Evolutionary conservation across 2,888 invertebrate genomes (phyloP).

Genomic region (Drosophila emarginata): DNA sequence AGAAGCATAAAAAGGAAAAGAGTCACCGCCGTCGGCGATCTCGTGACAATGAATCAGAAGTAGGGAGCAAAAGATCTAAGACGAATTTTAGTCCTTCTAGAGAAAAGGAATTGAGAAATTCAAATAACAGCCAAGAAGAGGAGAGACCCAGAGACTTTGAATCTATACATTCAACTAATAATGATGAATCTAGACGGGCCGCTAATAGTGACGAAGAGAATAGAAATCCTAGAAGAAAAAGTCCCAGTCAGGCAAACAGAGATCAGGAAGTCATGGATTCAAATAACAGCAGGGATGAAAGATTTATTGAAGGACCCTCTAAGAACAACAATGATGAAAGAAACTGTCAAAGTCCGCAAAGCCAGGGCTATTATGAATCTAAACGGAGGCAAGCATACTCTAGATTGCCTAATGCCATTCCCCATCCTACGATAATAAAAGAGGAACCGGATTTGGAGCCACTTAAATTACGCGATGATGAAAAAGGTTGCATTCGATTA

Average conservation of each 20-base stretch:
- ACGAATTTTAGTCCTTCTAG: not conserved
- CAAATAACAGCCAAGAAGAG: slow-evolving; percentile 1
- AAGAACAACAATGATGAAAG: not conserved
- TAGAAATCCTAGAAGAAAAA: not conserved
- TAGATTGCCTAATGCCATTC: not conserved
- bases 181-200: not conserved
- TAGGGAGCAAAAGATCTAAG: not conserved
- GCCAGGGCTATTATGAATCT: not conserved
- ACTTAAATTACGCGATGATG: slow-evolving; percentile 15
- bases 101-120: slow-evolving; percentile 8
- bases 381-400: not conserved
- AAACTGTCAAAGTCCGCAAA: not conserved
- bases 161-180: no score
- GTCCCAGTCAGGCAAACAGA: slow-evolving; percentile 2
- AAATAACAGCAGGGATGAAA: not conserved
- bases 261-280: not conserved
- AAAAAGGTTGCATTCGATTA: slow-evolving; percentile 5
- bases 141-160: not conserved
- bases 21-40: slow-evolving; percentile 22
- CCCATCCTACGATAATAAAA: not conserved
- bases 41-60: not conserved
- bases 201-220: not conserved
- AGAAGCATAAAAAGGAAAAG: slow-evolving; percentile 35
- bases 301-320: not conserved
- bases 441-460: not conserved